A percentile compares a stretch with the other conserved stretches of the same genome.
These are phyloP conservation scores for Aphaenogaster ashmeadi DNA, from an alignment of 1,140 invertebrate genomes.

Conservation along the genomic window DNA sequence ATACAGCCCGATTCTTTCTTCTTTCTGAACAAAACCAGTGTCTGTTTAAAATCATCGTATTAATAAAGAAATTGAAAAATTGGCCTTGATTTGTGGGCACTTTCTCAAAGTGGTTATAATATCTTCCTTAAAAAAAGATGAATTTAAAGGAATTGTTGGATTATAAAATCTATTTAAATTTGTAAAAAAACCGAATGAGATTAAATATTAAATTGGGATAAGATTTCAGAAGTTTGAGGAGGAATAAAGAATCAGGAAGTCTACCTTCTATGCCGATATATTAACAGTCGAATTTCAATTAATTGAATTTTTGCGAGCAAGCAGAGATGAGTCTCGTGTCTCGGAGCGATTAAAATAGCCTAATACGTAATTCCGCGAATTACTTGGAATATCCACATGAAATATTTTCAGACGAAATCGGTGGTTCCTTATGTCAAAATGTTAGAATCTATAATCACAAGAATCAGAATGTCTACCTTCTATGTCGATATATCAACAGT, in stretches of 20 bases:
- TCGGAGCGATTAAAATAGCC: constrained; percentile 35
- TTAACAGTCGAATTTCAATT: constrained; percentile 27
- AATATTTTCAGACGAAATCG: constrained; percentile 13
- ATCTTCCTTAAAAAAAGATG: not conserved
- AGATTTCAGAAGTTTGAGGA: not conserved
- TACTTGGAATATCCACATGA: not conserved
- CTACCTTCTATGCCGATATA: constrained; percentile 26
- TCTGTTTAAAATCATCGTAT: not conserved
- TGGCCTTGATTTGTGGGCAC: not conserved
- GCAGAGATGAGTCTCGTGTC: constrained; percentile 39
- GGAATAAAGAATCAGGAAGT: constrained; percentile 16
- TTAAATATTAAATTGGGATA: not conserved
- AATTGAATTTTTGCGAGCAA: constrained; percentile 38
- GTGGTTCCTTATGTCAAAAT: not conserved
- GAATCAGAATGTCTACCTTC: constrained; percentile 27
- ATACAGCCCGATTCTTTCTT: not conserved
- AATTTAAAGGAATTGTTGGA: not conserved
- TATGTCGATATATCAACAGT: constrained; percentile 19
- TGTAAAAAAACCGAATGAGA: not conserved
- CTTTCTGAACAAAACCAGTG: not conserved
- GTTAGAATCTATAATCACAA: constrained; percentile 30
- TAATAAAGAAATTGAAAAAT: constrained; percentile 2
- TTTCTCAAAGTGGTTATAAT: not conserved
- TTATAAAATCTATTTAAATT: constrained; percentile 11
- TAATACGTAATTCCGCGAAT: not conserved